Evolutionary conservation across 2,113 vertebrate species (phyloP).

Genomic region (Ptilorrhoa leucosticta): DNA sequence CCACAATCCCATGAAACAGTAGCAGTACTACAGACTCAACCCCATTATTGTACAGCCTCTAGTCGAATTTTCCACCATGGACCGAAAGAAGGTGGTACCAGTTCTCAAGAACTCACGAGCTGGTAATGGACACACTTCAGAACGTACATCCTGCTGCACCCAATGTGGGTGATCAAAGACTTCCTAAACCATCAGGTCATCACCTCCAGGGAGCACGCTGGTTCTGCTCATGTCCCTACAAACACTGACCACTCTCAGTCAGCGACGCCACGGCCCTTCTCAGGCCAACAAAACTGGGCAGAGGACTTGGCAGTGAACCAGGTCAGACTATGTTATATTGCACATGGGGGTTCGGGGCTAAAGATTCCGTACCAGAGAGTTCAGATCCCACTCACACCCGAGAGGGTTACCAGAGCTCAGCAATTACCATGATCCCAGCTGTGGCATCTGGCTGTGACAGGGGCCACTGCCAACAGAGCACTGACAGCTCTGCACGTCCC

Average conservation of each 20-base stretch:
- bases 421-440: background rate
- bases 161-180: constrained; percentile 68
- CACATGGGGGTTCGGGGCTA: background rate
- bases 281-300: background rate
- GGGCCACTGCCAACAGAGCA: background rate
- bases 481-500: background rate
- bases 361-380: background rate
- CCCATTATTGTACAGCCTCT: background rate
- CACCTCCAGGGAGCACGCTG: background rate
- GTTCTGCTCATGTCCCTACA: background rate
- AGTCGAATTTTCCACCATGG: background rate
- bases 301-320: background rate
- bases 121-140: constrained; percentile 24
- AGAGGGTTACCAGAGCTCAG: background rate
- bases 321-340: constrained; percentile 16
- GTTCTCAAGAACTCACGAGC: background rate
- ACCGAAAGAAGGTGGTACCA: background rate
- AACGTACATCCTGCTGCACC: constrained; percentile 41
- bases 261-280: background rate
- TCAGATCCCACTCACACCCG: background rate
- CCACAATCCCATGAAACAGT: background rate
- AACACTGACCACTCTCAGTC: background rate
- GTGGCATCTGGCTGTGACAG: background rate
- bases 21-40: constrained; percentile 20
- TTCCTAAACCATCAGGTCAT: background rate